phyloP scores from a whole-genome alignment of 2,113 vertebrate species.

The Scolopax mira region DNA sequence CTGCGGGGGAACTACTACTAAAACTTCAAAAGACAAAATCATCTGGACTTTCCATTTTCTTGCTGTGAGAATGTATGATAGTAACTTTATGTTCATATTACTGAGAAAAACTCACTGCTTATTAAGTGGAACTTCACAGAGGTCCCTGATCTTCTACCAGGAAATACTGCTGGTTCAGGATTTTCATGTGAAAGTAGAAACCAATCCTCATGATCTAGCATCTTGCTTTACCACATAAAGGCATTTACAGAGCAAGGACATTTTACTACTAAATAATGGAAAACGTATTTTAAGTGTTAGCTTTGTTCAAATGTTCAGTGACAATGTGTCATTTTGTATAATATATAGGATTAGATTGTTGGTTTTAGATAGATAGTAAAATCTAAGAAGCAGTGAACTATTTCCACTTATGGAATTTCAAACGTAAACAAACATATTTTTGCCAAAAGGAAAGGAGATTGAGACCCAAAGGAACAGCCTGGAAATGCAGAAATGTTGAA shows the following conservation, averaged over 20 bases:
- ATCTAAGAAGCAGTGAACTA: neutral
- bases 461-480: neutral
- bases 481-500: neutral
- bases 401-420: neutral
- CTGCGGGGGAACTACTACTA: neutral
- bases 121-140: neutral
- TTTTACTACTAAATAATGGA: neutral
- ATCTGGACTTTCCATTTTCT: neutral
- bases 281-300: neutral
- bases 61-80: neutral
- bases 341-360: neutral
- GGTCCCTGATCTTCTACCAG: neutral
- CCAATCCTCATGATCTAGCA: neutral
- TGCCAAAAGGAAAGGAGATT: neutral
- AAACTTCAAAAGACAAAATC: neutral
- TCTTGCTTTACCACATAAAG: neutral
- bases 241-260: neutral
- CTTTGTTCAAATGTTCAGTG: neutral
- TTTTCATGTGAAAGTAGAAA: neutral
- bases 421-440: neutral
- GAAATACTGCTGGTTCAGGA: neutral
- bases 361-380: neutral
- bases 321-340: neutral
- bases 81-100: neutral
- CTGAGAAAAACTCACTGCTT: neutral